phyloP scores from a whole-genome alignment of 2,113 vertebrate species.

The Merops nubicus region DNA sequence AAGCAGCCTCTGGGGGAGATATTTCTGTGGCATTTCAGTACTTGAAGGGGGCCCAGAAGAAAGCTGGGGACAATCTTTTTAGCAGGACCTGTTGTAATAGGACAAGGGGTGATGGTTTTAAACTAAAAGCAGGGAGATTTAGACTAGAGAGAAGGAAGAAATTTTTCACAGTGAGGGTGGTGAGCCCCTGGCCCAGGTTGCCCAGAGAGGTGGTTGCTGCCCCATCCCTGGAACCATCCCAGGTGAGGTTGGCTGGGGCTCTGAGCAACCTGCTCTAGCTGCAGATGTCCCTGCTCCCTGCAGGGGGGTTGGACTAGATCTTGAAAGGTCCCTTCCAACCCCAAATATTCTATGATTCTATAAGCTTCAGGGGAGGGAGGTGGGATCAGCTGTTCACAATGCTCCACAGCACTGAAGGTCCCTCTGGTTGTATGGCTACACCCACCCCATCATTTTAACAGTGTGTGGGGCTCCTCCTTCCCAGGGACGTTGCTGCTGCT shows the following conservation, averaged over 20 bases:
- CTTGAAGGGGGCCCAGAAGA: not conserved
- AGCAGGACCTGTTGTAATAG: not conserved
- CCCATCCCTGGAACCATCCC: too few relatives aligned
- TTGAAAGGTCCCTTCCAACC: not conserved
- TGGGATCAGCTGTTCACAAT: fast-evolving
- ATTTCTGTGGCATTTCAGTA: not conserved
- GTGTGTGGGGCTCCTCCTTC: not conserved
- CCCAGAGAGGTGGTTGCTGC: not conserved
- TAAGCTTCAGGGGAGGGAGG: too few relatives aligned
- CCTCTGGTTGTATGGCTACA: not conserved
- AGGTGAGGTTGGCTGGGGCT: not conserved
- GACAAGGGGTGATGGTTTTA: not conserved
- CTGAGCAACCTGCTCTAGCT: not conserved
- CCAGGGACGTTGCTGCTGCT: not conserved
- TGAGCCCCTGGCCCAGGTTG: not conserved
- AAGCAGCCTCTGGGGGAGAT: not conserved
- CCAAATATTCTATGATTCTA: not conserved
- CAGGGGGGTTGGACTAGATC: not conserved
- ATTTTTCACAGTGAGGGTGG: not conserved
- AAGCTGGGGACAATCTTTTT: not conserved
- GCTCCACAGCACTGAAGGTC: not conserved
- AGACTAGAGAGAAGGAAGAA: not conserved
- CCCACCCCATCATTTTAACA: not conserved
- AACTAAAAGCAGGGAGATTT: not conserved
- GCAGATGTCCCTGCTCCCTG: not conserved